phyloP scores from a whole-genome alignment of 2,797 vertebrate species.

The Emys orbicularis region DNA sequence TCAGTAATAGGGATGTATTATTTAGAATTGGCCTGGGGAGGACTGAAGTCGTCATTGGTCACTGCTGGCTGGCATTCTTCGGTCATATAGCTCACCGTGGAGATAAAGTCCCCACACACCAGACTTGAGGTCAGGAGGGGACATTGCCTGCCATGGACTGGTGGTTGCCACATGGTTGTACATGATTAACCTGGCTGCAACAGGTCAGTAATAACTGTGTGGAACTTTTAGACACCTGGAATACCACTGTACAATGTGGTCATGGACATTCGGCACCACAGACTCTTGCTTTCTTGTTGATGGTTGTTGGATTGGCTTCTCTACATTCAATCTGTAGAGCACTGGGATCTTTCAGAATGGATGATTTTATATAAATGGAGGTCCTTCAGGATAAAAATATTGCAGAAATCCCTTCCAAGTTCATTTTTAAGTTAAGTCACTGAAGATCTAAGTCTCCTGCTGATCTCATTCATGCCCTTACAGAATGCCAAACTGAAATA shows the following conservation, averaged over 20 bases:
- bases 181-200: not conserved
- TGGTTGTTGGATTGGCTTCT: not conserved
- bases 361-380: not conserved
- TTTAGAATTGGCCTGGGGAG: not conserved
- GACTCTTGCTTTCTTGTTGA: not conserved
- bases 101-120: not conserved
- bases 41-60: not conserved
- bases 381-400: not conserved
- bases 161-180: not conserved
- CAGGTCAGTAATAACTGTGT: not conserved
- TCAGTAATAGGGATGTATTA: not conserved
- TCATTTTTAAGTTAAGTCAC: conserved; percentile 21
- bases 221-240: not conserved
- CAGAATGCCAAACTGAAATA: not conserved
- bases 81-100: not conserved
- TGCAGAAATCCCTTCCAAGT: conserved; percentile 16
- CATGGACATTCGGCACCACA: not conserved
- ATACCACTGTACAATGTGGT: not conserved
- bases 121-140: not conserved
- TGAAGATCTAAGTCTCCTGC: conserved; percentile 11
- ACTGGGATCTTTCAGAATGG: not conserved
- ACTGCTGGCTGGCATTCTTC: not conserved
- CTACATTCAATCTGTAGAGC: accelerated
- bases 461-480: not conserved
- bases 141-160: not conserved